Evolutionary conservation across 2,797 vertebrate species (phyloP), one percentile per base, ranked within the genome.

Genomic region (Thaleichthys pacificus): DNA sequence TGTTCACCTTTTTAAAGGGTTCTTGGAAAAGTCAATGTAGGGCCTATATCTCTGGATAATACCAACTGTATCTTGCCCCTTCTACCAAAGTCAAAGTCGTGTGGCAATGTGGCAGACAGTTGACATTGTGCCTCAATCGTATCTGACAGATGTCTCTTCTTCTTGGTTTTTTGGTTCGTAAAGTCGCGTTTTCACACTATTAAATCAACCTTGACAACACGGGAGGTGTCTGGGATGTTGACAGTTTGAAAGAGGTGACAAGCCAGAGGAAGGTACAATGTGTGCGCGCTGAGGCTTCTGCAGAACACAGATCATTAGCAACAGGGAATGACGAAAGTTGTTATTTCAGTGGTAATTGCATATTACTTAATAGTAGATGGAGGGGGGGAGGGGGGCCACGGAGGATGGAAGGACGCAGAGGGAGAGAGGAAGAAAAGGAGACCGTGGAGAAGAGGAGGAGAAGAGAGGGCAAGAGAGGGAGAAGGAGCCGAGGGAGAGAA

Each of bases 161-260:
- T 47, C 2, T 47, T 47, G 1, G 12, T 47, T 47, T 47, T 8
- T 47, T 47, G 14, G 11, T 30, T 54, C 85, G 87, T 90, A 89
- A 88, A 80, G 70, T 79, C 12, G 42, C 12, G 84, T 85, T 83
- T 76, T 73, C 77, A 74, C 83, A 70, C 82, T 74, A 67, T 14
- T 84, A 86, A 87, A 85, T 87, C 85, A 84, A 47, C 76, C 35
- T 80, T 84, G 87, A 90, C 86, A 87, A 87, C 84, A 79, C 83
- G 82, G 82, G 84, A 88, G 81, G 85, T 86, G 84, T 82, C 82
- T 88, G 88, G 82, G 84, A 90, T 83, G 84, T 77, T 35, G 61
- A 60, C 54, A 19, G 72, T 85, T 82, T 85, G 77, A 85, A 87
- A 77, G 81, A 88, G 79, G 22, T 75, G 82, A 73, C 75, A 77